These are phyloP conservation scores for Sandelia bainsii DNA, from an alignment of 2,797 vertebrate species.

Conservation along the genomic window DNA sequence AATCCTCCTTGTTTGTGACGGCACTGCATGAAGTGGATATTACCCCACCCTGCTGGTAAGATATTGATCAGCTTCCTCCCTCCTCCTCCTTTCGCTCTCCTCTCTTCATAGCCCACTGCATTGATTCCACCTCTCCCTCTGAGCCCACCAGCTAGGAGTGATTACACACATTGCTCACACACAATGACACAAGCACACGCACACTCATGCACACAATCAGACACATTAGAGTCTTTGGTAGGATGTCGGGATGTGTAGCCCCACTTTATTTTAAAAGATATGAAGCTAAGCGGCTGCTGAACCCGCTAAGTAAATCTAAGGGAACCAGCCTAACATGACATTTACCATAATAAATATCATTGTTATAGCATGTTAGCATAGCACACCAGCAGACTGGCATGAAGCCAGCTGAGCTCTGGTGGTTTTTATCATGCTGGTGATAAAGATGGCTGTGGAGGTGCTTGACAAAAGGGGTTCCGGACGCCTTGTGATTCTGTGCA, in stretches of 20 bases:
- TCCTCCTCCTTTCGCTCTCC: slow-evolving; percentile 57
- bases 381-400: slow-evolving; percentile 53
- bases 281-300: slow-evolving; percentile 66
- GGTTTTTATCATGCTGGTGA: slow-evolving; percentile 59
- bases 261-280: slow-evolving; percentile 72
- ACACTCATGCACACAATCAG: slow-evolving; percentile 10
- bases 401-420: slow-evolving; percentile 54
- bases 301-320: slow-evolving; percentile 57
- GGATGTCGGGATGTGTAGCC: slow-evolving; percentile 64
- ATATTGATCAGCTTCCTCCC: slow-evolving; percentile 83
- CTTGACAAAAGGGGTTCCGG: slow-evolving; percentile 76
- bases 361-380: slow-evolving; percentile 67
- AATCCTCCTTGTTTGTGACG: slow-evolving; percentile 63
- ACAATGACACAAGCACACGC: slow-evolving; percentile 51
- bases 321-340: slow-evolving; percentile 52
- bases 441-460: slow-evolving; percentile 65
- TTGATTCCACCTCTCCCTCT: slow-evolving; percentile 77
- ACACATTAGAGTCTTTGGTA: slow-evolving; percentile 47
- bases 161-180: slow-evolving; percentile 80
- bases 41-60: slow-evolving; percentile 83
- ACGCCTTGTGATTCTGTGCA: slow-evolving; percentile 78
- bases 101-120: slow-evolving; percentile 79
- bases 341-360: slow-evolving; percentile 69
- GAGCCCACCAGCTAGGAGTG: slow-evolving; percentile 79
- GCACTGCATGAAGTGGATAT: slow-evolving; percentile 79